Percentiles rank a stretch among this genome's conserved stretches.
Conservation (phyloP, 1,140 invertebrate species). For the Laupala kohalensis region DNA sequence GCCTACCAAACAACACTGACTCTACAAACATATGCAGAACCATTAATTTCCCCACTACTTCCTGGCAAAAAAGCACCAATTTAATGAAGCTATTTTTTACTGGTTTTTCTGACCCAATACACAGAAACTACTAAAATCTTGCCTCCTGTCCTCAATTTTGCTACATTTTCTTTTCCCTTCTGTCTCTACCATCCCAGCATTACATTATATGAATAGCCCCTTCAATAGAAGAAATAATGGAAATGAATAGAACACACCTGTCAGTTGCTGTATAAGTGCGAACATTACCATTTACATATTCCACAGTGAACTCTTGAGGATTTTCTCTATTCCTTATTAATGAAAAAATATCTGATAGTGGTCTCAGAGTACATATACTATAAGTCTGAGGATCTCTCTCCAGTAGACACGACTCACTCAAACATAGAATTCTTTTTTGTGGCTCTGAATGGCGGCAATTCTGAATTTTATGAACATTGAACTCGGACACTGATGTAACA, state of each 20-base stretch:
- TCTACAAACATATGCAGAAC: too few species aligned
- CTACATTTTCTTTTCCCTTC: too few species aligned
- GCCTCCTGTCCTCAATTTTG: too few species aligned
- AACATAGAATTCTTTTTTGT: conserved; percentile 76
- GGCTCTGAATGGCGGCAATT: conserved; percentile 61
- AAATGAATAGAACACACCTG: conserved; percentile 36
- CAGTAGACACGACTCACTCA: conserved; percentile 88
- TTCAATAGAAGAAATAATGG: too few species aligned
- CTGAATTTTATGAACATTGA: conserved; percentile 78
- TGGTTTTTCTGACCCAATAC: too few species aligned
- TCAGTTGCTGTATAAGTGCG: conserved; percentile 77
- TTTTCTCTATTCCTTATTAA: conserved; percentile 79
- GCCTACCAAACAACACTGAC: too few species aligned
- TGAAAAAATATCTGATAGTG: conserved; percentile 80
- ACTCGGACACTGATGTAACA: conserved; percentile 84
- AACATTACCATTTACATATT: conserved; percentile 84
- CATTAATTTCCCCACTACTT: too few species aligned
- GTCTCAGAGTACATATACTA: conserved; percentile 75
- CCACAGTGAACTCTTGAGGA: conserved; percentile 86
- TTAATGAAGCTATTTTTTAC: too few species aligned
- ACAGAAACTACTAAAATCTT: too few species aligned
- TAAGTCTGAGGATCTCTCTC: conserved; percentile 96
- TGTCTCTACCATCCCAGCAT: too few species aligned
- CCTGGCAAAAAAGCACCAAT: too few species aligned
- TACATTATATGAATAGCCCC: too few species aligned